A percentile compares a stretch with the other conserved stretches of the same genome.
These are phyloP conservation scores for Heloderma charlesbogerti DNA, from an alignment of 2,113 vertebrate genomes.

Conservation along the genomic window DNA sequence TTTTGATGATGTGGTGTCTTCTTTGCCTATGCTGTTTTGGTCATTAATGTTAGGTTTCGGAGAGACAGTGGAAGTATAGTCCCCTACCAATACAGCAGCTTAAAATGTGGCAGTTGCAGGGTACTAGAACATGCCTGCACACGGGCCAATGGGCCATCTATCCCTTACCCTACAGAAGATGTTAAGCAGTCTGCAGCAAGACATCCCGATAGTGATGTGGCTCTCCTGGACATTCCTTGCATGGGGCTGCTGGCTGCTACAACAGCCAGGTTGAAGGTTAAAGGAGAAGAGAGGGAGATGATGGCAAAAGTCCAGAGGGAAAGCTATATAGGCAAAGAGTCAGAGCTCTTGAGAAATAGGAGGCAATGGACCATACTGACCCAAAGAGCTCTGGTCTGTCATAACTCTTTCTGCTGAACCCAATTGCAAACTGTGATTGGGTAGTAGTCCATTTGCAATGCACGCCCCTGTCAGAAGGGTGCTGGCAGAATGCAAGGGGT, in stretches of 20 bases:
- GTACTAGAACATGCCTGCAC: background rate
- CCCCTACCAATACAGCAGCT: too few relatives aligned
- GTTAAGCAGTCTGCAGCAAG: background rate
- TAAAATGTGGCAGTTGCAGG: too few relatives aligned
- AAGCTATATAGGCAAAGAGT: background rate
- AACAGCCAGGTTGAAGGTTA: too few relatives aligned
- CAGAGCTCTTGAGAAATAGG: background rate
- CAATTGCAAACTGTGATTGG: background rate
- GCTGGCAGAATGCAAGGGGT: background rate
- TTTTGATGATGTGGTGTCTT: too few relatives aligned
- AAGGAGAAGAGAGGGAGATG: background rate
- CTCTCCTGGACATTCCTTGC: background rate
- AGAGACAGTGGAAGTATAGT: too few relatives aligned
- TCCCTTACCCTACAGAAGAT: too few relatives aligned
- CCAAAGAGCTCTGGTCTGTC: background rate
- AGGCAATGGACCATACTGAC: background rate
- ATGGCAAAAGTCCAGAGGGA: background rate
- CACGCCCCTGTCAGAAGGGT: background rate
- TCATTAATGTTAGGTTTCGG: too few relatives aligned
- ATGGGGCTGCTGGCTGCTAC: background rate
- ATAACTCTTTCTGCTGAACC: background rate
- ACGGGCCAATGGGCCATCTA: too few relatives aligned
- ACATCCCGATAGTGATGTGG: background rate
- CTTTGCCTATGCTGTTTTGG: too few relatives aligned
- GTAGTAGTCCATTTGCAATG: background rate